phyloP scores from a whole-genome alignment of 1,140 invertebrate genomes.

The Nautilus pompilius region DNA sequence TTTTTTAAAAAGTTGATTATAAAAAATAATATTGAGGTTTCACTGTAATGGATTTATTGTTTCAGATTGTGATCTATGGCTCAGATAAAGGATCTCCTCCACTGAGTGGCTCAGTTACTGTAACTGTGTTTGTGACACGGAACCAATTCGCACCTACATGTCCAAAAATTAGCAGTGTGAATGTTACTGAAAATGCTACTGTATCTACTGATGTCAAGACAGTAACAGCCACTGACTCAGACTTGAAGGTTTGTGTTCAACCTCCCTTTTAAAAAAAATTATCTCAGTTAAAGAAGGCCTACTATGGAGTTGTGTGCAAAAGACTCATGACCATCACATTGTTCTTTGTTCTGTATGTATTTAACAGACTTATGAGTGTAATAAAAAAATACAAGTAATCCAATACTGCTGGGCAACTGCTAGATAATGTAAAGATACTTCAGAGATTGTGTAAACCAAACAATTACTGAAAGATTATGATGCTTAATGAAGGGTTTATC shows the following conservation, averaged over 20 bases:
- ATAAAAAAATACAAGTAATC: too few relatives aligned
- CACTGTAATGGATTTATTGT: slow-evolving; percentile 43
- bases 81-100: slow-evolving; percentile 84
- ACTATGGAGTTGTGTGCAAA: too few relatives aligned
- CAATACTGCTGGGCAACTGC: too few relatives aligned
- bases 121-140: slow-evolving; percentile 61
- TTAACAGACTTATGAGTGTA: too few relatives aligned
- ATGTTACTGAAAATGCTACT: slow-evolving; percentile 13
- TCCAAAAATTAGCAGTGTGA: background rate
- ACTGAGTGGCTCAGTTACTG: slow-evolving; percentile 79
- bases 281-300: too few relatives aligned
- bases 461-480: too few relatives aligned
- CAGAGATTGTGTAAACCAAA: too few relatives aligned
- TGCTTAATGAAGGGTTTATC: too few relatives aligned
- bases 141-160: slow-evolving; percentile 25
- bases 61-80: slow-evolving; percentile 74
- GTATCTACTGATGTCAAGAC: slow-evolving; percentile 10
- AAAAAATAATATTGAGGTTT: background rate
- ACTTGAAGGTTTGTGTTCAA: slow-evolving; percentile 12
- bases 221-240: slow-evolving; percentile 20
- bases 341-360: too few relatives aligned
- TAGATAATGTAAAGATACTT: too few relatives aligned
- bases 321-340: too few relatives aligned
- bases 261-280: too few relatives aligned
- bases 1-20: background rate